Percentiles rank a stretch among this genome's conserved stretches.
These are phyloP conservation scores for Saccostrea glomerata DNA, from an alignment of 1,140 invertebrate species.

Conservation along the genomic window DNA sequence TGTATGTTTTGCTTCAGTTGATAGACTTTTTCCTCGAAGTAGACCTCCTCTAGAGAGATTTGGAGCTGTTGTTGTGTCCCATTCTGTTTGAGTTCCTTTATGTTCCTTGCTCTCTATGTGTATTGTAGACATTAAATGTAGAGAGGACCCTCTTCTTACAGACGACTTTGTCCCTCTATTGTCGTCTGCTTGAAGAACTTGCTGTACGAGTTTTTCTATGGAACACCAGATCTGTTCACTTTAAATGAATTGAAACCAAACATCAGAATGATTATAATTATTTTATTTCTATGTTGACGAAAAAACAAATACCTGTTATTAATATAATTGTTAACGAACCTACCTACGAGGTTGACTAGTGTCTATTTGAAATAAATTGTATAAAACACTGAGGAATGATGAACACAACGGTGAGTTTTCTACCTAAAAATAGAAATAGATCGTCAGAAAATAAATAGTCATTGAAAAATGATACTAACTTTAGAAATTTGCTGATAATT, in stretches of 20 bases:
- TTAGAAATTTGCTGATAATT: too few species aligned
- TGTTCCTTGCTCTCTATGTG: conserved; percentile 51
- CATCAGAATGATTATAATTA: not conserved
- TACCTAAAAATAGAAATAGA: conserved; percentile 82
- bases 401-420: conserved; percentile 94
- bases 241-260: conserved; percentile 33
- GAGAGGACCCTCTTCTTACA: not conserved
- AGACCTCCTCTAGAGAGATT: not conserved
- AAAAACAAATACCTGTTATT: not conserved
- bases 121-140: not conserved
- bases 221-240: conserved; percentile 72
- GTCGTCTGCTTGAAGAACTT: conserved; percentile 63
- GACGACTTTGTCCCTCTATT: not conserved
- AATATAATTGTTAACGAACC: not conserved
- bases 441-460: not conserved
- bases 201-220: conserved; percentile 65
- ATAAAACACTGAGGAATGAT: conserved; percentile 94
- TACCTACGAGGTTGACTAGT: conserved; percentile 81
- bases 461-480: too few species aligned
- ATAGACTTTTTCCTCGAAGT: conserved; percentile 1
- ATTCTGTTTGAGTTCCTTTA: conserved; percentile 69
- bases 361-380: conserved; percentile 94
- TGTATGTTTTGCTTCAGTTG: conserved; percentile 46
- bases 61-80: conserved; percentile 2
- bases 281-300: not conserved